A percentile compares a stretch with the other conserved stretches of the same genome.
Conservation (phyloP, 2,888 invertebrate genomes). For the Lamproptera curius region DNA sequence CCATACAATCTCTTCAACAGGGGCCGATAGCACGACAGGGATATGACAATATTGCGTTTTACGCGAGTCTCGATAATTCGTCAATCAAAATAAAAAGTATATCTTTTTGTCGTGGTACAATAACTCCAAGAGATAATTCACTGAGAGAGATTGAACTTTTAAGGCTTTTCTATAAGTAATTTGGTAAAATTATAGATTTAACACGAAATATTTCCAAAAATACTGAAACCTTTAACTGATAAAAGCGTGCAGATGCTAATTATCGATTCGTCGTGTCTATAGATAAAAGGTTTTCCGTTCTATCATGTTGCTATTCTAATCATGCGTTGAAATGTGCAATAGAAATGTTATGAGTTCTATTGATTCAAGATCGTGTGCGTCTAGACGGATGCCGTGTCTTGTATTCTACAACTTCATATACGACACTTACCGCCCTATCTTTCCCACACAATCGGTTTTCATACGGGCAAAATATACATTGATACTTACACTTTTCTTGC, state of each 20-base stretch:
- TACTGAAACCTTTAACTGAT: too few species aligned
- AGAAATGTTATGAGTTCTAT: slow-evolving; percentile 11
- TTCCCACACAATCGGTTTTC: slow-evolving; percentile 54
- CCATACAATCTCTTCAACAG: slow-evolving; percentile 48
- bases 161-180: too few species aligned
- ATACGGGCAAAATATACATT: slow-evolving; percentile 70
- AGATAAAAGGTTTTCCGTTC: not conserved
- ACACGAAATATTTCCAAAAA: slow-evolving; percentile 2
- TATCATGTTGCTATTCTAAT: not conserved
- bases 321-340: slow-evolving; percentile 2
- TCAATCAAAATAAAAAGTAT: too few species aligned
- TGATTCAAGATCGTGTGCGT: slow-evolving; percentile 31
- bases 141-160: too few species aligned
- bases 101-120: too few species aligned
- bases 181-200: too few species aligned
- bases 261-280: not conserved
- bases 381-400: slow-evolving; percentile 61
- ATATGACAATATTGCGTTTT: slow-evolving; percentile 5
- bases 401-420: slow-evolving; percentile 56
- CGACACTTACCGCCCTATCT: slow-evolving; percentile 75
- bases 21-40: slow-evolving; percentile 14
- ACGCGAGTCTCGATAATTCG: too few species aligned
- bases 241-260: not conserved
- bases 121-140: too few species aligned
- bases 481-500: slow-evolving; percentile 78